A percentile compares a stretch with the other conserved stretches of the same genome.
phyloP scores from a whole-genome alignment of 2,113 vertebrate genomes.

The Aleadryas rufinucha region DNA sequence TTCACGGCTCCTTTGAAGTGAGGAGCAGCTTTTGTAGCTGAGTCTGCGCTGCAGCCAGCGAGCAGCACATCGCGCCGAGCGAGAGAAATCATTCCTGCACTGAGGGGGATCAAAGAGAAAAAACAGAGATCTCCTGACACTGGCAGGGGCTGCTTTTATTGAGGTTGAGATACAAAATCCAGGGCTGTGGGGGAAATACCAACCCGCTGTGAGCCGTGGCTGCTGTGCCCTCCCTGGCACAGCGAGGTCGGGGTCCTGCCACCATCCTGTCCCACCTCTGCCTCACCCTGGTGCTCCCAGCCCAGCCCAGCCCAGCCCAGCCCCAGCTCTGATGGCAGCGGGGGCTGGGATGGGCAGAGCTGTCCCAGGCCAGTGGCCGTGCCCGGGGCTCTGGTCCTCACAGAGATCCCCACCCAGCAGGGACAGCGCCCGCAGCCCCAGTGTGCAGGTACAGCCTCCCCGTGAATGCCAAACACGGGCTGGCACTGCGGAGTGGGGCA shows the following conservation, averaged over 20 bases:
- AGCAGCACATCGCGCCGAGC: accelerated
- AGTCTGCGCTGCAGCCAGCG: accelerated
- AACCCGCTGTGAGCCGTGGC: neutral
- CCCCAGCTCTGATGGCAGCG: neutral
- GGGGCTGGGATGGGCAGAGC: accelerated
- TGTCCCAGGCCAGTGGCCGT: accelerated
- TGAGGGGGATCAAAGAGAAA: neutral
- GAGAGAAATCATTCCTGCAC: neutral
- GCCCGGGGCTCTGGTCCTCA: accelerated
- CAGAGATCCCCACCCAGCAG: accelerated
- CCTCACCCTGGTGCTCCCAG: neutral
- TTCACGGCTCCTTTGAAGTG: neutral
- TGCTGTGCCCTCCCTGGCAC: accelerated
- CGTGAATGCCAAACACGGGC: accelerated
- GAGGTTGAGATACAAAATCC: neutral
- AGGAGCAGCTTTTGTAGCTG: neutral
- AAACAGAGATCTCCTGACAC: neutral
- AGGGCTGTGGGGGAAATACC: neutral
- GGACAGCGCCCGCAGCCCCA: neutral
- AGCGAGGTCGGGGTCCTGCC: neutral
- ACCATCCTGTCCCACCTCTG: neutral
- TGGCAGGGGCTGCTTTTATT: accelerated
- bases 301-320: neutral
- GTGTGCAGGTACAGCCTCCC: accelerated
- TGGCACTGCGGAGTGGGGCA: accelerated